phyloP scores from a whole-genome alignment of 2,797 vertebrate species.

The Anolis apletophallus region DNA sequence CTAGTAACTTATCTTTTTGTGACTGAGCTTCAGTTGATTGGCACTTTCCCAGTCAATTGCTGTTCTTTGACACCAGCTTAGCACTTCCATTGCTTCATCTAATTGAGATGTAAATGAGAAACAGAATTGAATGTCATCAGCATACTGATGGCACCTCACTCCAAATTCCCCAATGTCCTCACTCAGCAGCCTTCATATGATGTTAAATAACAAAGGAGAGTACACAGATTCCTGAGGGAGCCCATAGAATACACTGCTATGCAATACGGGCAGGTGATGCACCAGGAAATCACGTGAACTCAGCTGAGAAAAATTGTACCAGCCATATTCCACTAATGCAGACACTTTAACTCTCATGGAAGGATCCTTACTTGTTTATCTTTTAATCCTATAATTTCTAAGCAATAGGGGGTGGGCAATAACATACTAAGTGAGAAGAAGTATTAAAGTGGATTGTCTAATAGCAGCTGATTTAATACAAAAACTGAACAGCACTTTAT shows the following conservation, averaged over 20 bases:
- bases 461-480: background rate
- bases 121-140: background rate
- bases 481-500: background rate
- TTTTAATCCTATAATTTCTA: background rate
- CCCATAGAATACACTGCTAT: background rate
- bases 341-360: background rate
- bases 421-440: background rate
- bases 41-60: background rate
- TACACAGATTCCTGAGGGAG: background rate
- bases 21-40: background rate
- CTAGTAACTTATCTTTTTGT: background rate
- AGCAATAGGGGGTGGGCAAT: background rate
- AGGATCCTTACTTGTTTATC: background rate
- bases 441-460: background rate
- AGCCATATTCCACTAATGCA: background rate
- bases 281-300: background rate
- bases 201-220: background rate
- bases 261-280: background rate
- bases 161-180: background rate
- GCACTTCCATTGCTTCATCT: background rate
- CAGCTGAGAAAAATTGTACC: background rate
- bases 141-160: background rate
- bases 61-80: background rate
- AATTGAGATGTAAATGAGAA: conserved; percentile 18
- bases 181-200: background rate